These are phyloP conservation scores for Oegoconia quadripuncta DNA, from an alignment of 2,888 invertebrate species.

Conservation along the genomic window DNA sequence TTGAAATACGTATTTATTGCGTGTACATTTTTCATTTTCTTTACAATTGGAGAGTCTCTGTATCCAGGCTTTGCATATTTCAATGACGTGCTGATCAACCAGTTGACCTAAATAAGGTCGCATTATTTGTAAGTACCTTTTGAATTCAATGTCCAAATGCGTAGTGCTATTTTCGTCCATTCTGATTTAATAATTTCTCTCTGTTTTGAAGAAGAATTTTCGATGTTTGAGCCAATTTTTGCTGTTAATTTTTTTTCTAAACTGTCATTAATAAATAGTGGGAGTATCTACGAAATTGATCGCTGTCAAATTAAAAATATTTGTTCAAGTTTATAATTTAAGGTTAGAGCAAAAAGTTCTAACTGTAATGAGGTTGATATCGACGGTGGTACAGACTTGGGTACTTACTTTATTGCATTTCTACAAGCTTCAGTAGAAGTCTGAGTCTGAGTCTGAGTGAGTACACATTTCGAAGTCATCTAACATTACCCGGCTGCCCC, in stretches of 20 bases:
- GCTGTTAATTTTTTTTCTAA: background rate
- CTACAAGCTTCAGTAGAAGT: no score
- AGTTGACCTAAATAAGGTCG: constrained; percentile 53
- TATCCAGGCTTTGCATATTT: constrained; percentile 63
- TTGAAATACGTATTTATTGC: constrained; percentile 60
- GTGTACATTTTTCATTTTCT: constrained; percentile 45
- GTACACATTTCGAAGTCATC: no score
- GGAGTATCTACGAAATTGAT: no score
- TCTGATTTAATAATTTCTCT: no score
- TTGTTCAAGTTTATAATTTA: background rate
- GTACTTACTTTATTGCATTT: no score
- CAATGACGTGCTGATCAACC: constrained; percentile 43
- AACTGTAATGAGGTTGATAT: no score
- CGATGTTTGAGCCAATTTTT: background rate
- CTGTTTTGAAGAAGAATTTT: no score
- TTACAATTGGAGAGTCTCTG: constrained; percentile 47
- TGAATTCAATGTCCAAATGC: constrained; percentile 56
- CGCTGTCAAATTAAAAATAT: background rate
- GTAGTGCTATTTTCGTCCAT: constrained; percentile 47
- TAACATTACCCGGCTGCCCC: no score
- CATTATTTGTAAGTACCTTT: constrained; percentile 59
- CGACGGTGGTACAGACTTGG: no score
- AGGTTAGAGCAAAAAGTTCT: no score
- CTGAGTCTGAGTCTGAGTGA: no score
- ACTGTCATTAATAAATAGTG: no score